Evolutionary conservation across 2,797 vertebrate genomes (phyloP).

Genomic region (Pangasius larnaudii): DNA sequence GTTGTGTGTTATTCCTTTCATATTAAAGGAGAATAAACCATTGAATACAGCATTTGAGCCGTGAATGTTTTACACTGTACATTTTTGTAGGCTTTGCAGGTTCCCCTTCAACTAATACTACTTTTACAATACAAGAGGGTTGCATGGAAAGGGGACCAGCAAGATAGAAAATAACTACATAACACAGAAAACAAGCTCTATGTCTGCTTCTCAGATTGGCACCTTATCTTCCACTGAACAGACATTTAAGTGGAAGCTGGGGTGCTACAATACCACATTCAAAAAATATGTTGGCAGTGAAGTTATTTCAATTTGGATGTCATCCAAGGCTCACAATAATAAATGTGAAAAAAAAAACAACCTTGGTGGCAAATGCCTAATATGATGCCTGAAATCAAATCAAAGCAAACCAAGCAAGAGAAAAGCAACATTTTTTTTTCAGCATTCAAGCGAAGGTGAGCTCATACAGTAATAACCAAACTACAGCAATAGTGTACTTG

Average conservation of each 20-base stretch:
- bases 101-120: neutral
- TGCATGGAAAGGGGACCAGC: neutral
- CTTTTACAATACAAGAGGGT: neutral
- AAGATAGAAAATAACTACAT: neutral
- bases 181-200: neutral
- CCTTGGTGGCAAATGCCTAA: constrained; percentile 1
- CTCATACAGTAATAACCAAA: neutral
- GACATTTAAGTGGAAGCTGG: neutral
- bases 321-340: neutral
- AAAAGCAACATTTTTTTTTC: neutral
- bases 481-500: neutral
- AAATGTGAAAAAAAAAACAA: neutral
- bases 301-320: constrained; percentile 6
- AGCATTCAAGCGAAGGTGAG: neutral
- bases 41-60: neutral
- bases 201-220: neutral
- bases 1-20: neutral
- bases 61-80: neutral
- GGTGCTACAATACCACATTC: neutral
- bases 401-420: neutral
- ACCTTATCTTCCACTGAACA: neutral
- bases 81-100: neutral
- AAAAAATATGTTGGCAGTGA: constrained; percentile 7
- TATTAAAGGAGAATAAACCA: neutral
- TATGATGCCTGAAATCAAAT: constrained; percentile 13